Percentiles rank a stretch among this genome's conserved stretches.
phyloP scores from a whole-genome alignment of 2,113 vertebrate species.

The Vireo altiloquus region DNA sequence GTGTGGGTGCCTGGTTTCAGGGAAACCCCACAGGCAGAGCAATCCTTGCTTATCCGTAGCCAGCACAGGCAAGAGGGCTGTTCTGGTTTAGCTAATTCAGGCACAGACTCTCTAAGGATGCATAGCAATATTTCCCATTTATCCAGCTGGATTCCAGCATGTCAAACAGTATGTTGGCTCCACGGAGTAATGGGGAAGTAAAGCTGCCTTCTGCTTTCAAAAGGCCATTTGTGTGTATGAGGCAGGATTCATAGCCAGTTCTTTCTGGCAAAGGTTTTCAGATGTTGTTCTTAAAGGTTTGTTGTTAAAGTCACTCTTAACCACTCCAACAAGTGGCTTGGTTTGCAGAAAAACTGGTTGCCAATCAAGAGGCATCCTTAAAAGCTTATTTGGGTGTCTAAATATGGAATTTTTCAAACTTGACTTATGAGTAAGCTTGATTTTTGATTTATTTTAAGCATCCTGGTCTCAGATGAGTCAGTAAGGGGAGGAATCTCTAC shows the following conservation, averaged over 20 bases:
- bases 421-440: neutral
- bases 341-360: neutral
- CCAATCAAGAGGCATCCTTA: neutral
- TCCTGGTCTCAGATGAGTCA: neutral
- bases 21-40: neutral
- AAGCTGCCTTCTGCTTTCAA: neutral
- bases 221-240: neutral
- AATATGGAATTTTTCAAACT: neutral
- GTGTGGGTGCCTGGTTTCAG: neutral
- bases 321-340: neutral
- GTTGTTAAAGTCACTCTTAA: neutral
- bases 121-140: neutral
- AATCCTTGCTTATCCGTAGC: neutral
- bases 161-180: neutral
- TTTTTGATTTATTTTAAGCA: slow-evolving; percentile 8
- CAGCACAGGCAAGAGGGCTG: neutral
- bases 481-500: neutral
- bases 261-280: neutral
- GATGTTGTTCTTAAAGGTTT: neutral
- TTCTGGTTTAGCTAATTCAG: neutral
- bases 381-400: neutral
- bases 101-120: neutral
- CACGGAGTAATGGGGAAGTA: neutral
- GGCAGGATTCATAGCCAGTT: neutral
- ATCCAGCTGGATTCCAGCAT: slow-evolving; percentile 1